phyloP scores from a whole-genome alignment of 1,140 invertebrate species.

The Cydia amplana region DNA sequence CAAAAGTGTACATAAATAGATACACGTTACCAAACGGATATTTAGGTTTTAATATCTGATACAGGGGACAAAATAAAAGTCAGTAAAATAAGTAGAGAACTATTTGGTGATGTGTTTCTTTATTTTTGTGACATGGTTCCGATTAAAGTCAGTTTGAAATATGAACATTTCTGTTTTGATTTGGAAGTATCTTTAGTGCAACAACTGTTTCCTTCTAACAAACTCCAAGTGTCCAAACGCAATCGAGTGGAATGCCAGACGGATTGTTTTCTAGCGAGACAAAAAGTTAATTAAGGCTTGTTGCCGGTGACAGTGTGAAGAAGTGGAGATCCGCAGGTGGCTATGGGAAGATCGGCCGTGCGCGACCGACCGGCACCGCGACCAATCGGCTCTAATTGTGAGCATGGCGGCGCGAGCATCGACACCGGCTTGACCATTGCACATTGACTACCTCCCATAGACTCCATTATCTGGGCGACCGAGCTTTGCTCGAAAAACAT shows the following conservation, averaged over 20 bases:
- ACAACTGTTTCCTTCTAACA: neutral
- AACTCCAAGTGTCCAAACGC: conserved; percentile 21
- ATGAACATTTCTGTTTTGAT: no score
- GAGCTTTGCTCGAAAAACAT: no score
- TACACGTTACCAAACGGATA: no score
- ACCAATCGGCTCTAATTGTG: conserved; percentile 75
- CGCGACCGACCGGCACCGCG: conserved; percentile 65
- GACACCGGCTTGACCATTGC: conserved; percentile 30
- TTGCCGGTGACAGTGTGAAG: conserved; percentile 51
- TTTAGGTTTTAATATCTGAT: no score
- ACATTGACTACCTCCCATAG: neutral
- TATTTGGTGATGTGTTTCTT: no score
- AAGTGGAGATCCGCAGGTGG: conserved; percentile 59
- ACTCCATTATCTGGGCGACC: no score
- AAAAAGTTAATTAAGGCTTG: conserved; percentile 71
- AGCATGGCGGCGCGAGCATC: conserved; percentile 43
- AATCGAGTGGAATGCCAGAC: conserved; percentile 45
- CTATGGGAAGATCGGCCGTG: conserved; percentile 76
- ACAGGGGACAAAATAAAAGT: no score
- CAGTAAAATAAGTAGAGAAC: no score
- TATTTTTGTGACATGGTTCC: no score
- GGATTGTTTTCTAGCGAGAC: conserved; percentile 49
- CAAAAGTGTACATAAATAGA: no score
- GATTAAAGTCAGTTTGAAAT: no score
- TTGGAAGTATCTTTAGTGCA: no score